A percentile compares a stretch with the other conserved stretches of the same genome.
Evolutionary conservation across 2,797 vertebrate genomes (phyloP).

Genomic region (Aulostomus chinensis): DNA sequence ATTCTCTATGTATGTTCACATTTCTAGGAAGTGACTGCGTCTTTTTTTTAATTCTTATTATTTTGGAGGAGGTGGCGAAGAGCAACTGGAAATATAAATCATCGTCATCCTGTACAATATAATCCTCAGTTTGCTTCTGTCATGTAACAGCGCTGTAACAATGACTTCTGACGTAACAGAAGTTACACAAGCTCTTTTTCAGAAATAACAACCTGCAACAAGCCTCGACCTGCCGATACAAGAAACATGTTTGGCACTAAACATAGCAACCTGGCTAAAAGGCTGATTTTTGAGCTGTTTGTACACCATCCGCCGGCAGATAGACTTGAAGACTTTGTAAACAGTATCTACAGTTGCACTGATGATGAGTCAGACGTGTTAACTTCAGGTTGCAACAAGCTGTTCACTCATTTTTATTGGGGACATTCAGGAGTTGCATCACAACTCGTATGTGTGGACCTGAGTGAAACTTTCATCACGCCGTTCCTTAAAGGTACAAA

Average conservation of each 20-base stretch:
- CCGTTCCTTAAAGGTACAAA: no score
- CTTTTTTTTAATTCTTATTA: no score
- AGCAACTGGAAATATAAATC: constrained; percentile 38
- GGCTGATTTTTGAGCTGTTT: constrained; percentile 33
- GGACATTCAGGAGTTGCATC: constrained; percentile 34
- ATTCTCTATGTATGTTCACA: not conserved
- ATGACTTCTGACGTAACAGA: constrained; percentile 36
- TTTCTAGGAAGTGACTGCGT: constrained; percentile 19
- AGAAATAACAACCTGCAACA: constrained; percentile 41
- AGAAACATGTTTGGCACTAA: constrained; percentile 31
- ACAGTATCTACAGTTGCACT: constrained; percentile 63
- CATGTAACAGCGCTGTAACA: constrained; percentile 13
- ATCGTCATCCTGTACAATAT: constrained; percentile 20
- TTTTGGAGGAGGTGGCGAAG: no score
- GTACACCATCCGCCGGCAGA: constrained; percentile 23
- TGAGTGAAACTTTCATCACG: not conserved
- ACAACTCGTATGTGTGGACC: no score
- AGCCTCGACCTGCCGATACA: constrained; percentile 57
- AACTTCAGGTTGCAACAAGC: constrained; percentile 58
- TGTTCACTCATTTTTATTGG: constrained; percentile 48
- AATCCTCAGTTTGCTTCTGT: constrained; percentile 32
- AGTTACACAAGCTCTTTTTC: constrained; percentile 52
- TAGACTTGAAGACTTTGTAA: constrained; percentile 52
- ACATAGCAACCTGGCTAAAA: constrained; percentile 16
- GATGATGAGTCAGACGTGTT: constrained; percentile 62